Evolutionary conservation across 1,140 invertebrate genomes (phyloP), one percentile per base, ranked within the genome.

Genomic region (Lethrus apterus): DNA sequence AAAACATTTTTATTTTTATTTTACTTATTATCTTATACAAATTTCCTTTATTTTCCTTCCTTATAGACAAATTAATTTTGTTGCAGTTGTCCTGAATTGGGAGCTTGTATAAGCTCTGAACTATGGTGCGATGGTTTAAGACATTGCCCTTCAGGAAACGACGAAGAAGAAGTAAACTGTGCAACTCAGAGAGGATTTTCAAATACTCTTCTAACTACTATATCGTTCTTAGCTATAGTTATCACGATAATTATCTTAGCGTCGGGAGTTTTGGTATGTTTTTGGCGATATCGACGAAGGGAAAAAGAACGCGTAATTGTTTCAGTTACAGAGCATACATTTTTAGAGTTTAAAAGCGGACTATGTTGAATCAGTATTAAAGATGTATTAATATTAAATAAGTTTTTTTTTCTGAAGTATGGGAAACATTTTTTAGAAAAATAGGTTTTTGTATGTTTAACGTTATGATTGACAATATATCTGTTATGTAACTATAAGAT

Each of bases 111-210:
- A 50, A 81, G 76, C 50, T 72, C 79, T 0, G 71, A 77, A 3
- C 63, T 86, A 0, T 85, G 83, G 81, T 86, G 84, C 62, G 83
- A 86, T 58, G 81, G 82, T 0, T 68, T 76, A 1, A 66, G 69
- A 2, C 80, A 86, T 51, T 86, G 84, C 62, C 83, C 83, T 0
- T 83, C 80, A 0, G 83, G 82, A 14, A 80, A 77, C 59, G 84
- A 86, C 62, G 83, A 86, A 62, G 77, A 79, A 42, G 75, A 80
- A 55, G 59, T 68, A 13, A 84, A 87, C 56, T 86, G 84, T 65
- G 78, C 82, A 9, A 79, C 81, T 46, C 77, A 76, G 44, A 77
- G 80, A 53, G 78, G 79, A 8, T 70, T 84, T 21, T 80, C 81
- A 1, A 67, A 80, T 13, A 48, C 38, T n/a, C 17, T 52, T 18